Percentiles rank a stretch among this genome's conserved stretches.
These are phyloP conservation scores for Altica lythri DNA, from an alignment of 2,888 invertebrate species.

Conservation along the genomic window DNA sequence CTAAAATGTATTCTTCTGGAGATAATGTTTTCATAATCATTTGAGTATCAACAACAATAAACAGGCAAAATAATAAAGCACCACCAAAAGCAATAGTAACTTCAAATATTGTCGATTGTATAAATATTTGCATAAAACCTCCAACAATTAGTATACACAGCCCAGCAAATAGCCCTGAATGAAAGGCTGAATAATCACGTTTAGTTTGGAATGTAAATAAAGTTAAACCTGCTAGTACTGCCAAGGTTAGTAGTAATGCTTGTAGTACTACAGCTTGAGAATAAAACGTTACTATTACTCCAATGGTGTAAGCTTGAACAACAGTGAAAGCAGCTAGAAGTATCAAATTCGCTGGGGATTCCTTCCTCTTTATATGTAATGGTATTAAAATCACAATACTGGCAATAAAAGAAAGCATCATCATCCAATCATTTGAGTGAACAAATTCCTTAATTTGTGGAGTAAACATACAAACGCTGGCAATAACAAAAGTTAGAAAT, in stretches of 20 bases:
- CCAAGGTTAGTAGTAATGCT: conserved; percentile 76
- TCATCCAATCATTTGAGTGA: conserved; percentile 71
- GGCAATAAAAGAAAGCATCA: conserved; percentile 65
- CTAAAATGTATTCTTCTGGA: conserved; percentile 84
- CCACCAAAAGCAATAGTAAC: conserved; percentile 74
- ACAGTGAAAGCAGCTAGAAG: conserved; percentile 78
- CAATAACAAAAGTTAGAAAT: conserved; percentile 69
- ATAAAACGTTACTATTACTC: conserved; percentile 79
- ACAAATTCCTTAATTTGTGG: conserved; percentile 68
- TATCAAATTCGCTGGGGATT: conserved; percentile 80
- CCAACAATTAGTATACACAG: conserved; percentile 72
- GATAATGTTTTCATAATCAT: conserved; percentile 72
- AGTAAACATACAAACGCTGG: conserved; percentile 66
- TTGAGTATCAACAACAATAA: conserved; percentile 85
- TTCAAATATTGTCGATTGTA: conserved; percentile 74
- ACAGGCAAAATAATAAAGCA: conserved; percentile 76
- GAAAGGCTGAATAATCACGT: conserved; percentile 78
- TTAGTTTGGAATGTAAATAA: conserved; percentile 86
- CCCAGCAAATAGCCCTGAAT: conserved; percentile 72
- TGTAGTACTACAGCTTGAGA: conserved; percentile 76
- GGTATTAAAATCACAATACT: conserved; percentile 63
- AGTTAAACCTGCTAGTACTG: conserved; percentile 75
- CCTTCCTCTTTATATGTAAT: conserved; percentile 57
- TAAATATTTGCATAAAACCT: conserved; percentile 71
- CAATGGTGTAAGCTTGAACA: conserved; percentile 78